These are phyloP conservation scores for Eupithecia insigniata DNA, from an alignment of 2,888 invertebrate genomes.

Conservation along the genomic window DNA sequence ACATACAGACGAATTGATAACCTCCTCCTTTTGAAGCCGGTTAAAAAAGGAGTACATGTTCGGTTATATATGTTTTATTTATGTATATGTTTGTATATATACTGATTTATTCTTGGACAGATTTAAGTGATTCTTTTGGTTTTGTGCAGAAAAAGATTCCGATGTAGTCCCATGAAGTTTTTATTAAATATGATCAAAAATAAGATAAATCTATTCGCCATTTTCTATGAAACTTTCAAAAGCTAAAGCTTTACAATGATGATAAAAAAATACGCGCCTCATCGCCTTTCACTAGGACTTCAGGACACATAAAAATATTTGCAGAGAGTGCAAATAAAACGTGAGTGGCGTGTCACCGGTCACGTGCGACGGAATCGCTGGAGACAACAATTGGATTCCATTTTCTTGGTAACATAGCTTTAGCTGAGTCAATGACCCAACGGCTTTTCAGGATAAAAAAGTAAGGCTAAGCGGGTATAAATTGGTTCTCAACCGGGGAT, in stretches of 20 bases:
- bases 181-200: no score
- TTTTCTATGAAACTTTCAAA: no score
- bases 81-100: no score
- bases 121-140: no score
- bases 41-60: background rate
- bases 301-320: background rate
- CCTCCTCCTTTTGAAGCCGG: no score
- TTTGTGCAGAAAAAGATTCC: no score
- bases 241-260: background rate
- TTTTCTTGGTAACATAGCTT: background rate
- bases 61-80: no score
- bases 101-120: no score
- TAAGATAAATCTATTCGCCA: no score
- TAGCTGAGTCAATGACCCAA: constrained; percentile 1
- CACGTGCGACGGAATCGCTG: background rate
- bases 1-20: no score
- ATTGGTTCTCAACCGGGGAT: background rate
- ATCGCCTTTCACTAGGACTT: background rate
- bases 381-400: constrained; percentile 11
- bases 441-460: constrained; percentile 2
- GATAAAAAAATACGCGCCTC: background rate
- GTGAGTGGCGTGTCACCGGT: background rate
- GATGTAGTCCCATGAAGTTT: no score
- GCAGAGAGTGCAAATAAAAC: constrained; percentile 11
- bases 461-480: background rate